Evolutionary conservation across 2,113 vertebrate species (phyloP).

Genomic region (Turdus rufiventris): DNA sequence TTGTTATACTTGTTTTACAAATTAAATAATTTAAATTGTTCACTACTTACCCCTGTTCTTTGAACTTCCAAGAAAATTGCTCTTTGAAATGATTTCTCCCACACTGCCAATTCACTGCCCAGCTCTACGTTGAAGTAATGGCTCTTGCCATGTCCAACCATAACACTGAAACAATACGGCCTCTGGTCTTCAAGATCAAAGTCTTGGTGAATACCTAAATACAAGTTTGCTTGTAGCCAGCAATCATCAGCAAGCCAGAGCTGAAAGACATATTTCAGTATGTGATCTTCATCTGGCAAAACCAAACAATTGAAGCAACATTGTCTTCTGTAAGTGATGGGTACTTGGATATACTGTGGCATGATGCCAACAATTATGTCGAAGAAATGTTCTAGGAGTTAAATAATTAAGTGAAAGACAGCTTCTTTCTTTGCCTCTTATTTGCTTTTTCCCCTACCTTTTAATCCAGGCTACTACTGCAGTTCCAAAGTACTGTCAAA

Average conservation of each 20-base stretch:
- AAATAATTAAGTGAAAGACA: neutral
- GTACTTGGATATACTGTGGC: neutral
- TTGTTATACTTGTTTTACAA: neutral
- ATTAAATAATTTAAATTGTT: neutral
- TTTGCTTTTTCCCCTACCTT: neutral
- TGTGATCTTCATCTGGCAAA: constrained; percentile 31
- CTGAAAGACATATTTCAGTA: constrained; percentile 71
- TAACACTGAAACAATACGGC: constrained; percentile 86
- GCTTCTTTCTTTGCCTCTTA: neutral
- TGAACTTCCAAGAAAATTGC: constrained; percentile 91
- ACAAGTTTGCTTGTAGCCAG: constrained; percentile 86
- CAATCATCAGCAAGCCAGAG: constrained; percentile 87
- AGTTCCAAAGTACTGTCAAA: neutral
- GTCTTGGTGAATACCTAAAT: constrained; percentile 83
- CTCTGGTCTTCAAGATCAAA: constrained; percentile 80
- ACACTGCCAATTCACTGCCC: constrained; percentile 82
- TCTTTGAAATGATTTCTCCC: constrained; percentile 92
- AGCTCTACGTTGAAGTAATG: constrained; percentile 87
- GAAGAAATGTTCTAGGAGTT: neutral
- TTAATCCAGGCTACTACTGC: neutral
- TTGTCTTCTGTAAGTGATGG: neutral
- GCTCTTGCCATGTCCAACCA: constrained; percentile 84
- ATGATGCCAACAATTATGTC: neutral
- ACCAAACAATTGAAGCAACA: neutral
- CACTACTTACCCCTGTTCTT: constrained; percentile 82